Percentiles rank a stretch among this genome's conserved stretches.
Evolutionary conservation across 2,888 invertebrate genomes (phyloP).

Genomic region (Chymomyza amoena): DNA sequence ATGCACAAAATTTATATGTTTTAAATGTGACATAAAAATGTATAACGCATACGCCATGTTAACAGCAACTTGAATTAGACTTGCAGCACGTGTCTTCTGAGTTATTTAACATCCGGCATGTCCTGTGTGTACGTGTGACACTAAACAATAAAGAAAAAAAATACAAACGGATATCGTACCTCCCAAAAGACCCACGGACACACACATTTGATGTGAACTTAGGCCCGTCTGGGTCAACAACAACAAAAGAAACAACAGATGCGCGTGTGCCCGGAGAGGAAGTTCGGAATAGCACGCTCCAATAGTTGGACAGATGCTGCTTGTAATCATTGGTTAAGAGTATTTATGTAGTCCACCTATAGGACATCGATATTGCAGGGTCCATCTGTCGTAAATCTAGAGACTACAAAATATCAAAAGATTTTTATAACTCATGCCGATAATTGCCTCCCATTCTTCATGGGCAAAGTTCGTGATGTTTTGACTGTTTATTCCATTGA

Average conservation of each 20-base stretch:
- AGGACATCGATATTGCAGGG: no score
- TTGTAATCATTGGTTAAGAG: background rate
- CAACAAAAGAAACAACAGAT: background rate
- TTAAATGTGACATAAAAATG: background rate
- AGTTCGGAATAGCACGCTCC: background rate
- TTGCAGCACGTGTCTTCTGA: constrained; percentile 23
- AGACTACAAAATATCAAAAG: background rate
- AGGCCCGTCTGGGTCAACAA: background rate
- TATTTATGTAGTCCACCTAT: background rate
- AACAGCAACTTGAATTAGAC: constrained; percentile 11
- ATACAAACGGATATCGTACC: background rate
- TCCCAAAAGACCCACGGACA: background rate
- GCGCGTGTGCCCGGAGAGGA: background rate
- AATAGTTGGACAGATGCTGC: background rate
- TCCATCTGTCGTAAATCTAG: background rate
- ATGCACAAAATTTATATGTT: background rate
- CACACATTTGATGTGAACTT: background rate
- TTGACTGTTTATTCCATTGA: no score
- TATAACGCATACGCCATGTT: constrained; percentile 33
- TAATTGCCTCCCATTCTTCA: no score
- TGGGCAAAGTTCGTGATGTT: no score
- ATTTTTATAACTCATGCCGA: no score
- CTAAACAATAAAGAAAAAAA: no score
- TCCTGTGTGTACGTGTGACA: background rate
- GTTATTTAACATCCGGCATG: background rate